Conservation (phyloP, 2,113 vertebrate species). For the Tupaia chinensis region DNA sequence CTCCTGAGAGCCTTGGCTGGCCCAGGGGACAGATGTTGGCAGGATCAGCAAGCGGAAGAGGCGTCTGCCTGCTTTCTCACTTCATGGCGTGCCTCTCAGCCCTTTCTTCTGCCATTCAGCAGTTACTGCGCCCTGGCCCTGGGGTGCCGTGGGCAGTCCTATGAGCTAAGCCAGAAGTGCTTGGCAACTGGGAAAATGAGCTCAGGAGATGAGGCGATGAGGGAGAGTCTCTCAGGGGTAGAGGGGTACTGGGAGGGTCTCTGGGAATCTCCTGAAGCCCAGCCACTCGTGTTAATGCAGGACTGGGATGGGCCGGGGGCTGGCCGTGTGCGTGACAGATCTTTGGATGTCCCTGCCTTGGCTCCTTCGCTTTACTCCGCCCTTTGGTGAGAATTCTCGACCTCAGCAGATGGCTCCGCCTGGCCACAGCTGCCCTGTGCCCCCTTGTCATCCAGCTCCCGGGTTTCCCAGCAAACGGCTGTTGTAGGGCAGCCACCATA, state of each 20-base stretch:
- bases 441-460: not conserved
- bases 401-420: not conserved
- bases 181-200: too few species aligned
- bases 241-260: not conserved
- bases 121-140: not conserved
- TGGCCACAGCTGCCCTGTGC: not conserved
- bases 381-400: not conserved
- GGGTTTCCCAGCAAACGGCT: too few species aligned
- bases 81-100: too few species aligned
- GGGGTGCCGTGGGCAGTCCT: not conserved
- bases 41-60: not conserved
- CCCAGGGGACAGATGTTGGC: not conserved
- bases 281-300: not conserved
- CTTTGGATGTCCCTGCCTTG: too few species aligned
- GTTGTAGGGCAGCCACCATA: not conserved
- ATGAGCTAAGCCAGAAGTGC: too few species aligned
- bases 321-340: not conserved
- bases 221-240: too few species aligned
- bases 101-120: not conserved
- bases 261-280: not conserved
- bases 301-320: not conserved
- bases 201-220: too few species aligned
- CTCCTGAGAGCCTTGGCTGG: fast-evolving
- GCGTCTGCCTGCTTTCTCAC: not conserved
- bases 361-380: not conserved